Conservation (phyloP, 2,797 vertebrate species). For the Hippopotamyrus pictus region DNA sequence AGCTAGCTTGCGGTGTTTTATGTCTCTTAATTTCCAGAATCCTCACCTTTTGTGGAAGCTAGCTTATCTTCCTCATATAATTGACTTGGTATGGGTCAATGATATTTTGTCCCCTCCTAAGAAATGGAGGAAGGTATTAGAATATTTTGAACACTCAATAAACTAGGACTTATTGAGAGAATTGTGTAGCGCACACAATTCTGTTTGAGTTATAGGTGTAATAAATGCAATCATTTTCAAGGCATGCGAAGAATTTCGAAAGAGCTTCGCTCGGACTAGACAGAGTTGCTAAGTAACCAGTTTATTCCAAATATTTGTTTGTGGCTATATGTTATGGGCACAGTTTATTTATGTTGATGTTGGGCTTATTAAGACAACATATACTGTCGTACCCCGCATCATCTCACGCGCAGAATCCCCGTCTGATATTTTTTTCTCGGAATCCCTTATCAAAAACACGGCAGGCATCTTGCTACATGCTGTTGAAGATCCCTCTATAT, state of each 20-base stretch:
- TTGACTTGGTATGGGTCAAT: background rate
- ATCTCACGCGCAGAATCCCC: background rate
- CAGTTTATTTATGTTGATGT: conserved; percentile 14
- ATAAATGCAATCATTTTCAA: conserved; percentile 27
- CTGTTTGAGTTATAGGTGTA: conserved; percentile 19
- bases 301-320: conserved; percentile 27
- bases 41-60: background rate
- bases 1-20: background rate
- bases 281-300: conserved; percentile 25
- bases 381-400: background rate
- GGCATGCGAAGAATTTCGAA: conserved; percentile 5
- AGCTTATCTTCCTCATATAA: background rate
- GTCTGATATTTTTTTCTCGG: conserved; percentile 8
- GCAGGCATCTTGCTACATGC: conserved; percentile 5
- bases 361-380: background rate
- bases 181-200: background rate
- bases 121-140: background rate
- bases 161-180: conserved; percentile 22
- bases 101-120: conserved; percentile 12
- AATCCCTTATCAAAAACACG: background rate
- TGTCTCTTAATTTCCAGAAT: background rate
- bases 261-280: background rate
- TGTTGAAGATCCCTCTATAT: background rate
- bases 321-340: conserved; percentile 25
- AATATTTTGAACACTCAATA: conserved; percentile 9